Base-by-base conservation (phyloP, 2,113 vertebrate genomes). In the Trogon surrucura region DNA sequence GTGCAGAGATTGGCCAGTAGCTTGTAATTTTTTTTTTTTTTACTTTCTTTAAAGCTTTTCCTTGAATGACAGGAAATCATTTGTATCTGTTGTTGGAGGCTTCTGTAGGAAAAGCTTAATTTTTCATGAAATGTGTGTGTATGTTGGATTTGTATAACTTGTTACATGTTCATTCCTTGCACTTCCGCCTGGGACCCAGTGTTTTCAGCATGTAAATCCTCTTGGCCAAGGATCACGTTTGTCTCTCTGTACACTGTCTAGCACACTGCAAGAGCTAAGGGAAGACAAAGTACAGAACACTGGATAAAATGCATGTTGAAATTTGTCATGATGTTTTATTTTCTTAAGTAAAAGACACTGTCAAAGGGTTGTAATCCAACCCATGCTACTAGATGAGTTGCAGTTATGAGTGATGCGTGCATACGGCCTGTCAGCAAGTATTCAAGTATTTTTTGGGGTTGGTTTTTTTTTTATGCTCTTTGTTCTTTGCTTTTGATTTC, bases 31-130 rank as follows among this genome's bases (percentile, higher is more conserved):
- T 89, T 78, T 91, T 78, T 91, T 60, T 80, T 85, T 11, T 73
- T 86, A 74, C 45, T 50, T 92, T 91, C 86, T 86, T 74, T 93
- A 85, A 72, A 83, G 41, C 34, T 82, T 81, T 85, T 79, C 16
- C 25, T 53, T 30, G 71, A 83, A 78, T 29, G 64, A 78, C 53
- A 92, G 77, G 77, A 96, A 91, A 54, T 56, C 16, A 70, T 95
- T 93, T 60, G 47, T 88, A 84, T 92, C 84, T 82, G 22, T 54
- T 91, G 45, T 82, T 71, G 32, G 57, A 93, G 61, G 57, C 34
- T 66, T 74, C 57, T 41, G 3, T 50, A 45, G 54, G 71, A 79
- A 82, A 92, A 85, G 4, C 14, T 32, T 88, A 1, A 14, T 50
- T 77, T 67, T 36, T 82, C 5, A 48, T 69, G 27, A 56, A 48